Evolutionary conservation across 2,113 vertebrate species (phyloP).

Genomic region (Poeciliopsis occidentalis): DNA sequence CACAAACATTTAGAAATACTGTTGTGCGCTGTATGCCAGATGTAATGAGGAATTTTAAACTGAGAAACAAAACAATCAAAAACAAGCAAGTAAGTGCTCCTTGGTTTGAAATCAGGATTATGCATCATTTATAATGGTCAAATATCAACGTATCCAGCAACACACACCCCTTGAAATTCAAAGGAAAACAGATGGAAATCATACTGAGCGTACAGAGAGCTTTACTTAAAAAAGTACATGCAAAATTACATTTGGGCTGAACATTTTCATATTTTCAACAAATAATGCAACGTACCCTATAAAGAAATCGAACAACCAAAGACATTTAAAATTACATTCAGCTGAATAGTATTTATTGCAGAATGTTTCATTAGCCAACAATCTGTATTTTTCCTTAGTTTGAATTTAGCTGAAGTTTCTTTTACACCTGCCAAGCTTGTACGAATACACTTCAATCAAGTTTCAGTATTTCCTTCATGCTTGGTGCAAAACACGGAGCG

Average conservation of each 20-base stretch:
- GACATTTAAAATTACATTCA: constrained; percentile 65
- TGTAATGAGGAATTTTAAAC: constrained; percentile 36
- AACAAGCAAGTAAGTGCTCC: neutral
- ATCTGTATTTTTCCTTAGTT: constrained; percentile 50
- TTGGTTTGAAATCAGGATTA: constrained; percentile 18
- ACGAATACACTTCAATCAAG: too few species aligned
- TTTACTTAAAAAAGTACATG: too few species aligned
- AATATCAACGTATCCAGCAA: constrained; percentile 28
- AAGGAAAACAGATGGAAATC: constrained; percentile 5
- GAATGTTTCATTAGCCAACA: constrained; percentile 53
- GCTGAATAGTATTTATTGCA: constrained; percentile 74
- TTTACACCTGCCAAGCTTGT: neutral
- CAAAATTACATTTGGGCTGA: too few species aligned
- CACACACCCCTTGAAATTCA: constrained; percentile 1
- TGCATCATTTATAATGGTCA: constrained; percentile 46
- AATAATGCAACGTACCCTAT: constrained; percentile 58
- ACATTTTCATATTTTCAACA: too few species aligned
- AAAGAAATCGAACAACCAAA: constrained; percentile 68
- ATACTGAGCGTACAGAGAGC: neutral
- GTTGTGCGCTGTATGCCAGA: constrained; percentile 17
- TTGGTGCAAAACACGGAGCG: too few species aligned
- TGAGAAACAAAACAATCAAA: neutral
- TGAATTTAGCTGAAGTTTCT: neutral
- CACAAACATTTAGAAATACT: constrained; percentile 21
- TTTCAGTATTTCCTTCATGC: too few species aligned